These are phyloP conservation scores for Thunnus albacares DNA, from an alignment of 2,797 vertebrate species.

Conservation along the genomic window DNA sequence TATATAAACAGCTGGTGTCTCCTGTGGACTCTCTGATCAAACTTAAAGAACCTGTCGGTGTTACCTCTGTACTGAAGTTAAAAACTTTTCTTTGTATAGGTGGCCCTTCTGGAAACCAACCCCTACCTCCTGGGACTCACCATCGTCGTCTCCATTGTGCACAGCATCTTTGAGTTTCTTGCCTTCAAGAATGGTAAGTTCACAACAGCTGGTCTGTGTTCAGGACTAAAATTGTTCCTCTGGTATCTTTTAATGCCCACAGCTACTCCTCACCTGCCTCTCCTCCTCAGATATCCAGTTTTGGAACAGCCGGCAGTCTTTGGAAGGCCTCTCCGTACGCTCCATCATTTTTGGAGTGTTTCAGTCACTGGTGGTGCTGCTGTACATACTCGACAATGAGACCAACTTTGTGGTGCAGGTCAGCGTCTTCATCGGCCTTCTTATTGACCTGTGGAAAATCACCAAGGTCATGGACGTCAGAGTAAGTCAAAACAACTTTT, in stretches of 20 bases:
- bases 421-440: constrained; percentile 97
- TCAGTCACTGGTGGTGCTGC: constrained; percentile 95
- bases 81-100: constrained; percentile 79
- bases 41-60: not conserved
- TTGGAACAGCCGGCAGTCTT: constrained; percentile 97
- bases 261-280: not conserved
- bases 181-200: constrained; percentile 96
- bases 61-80: constrained; percentile 1
- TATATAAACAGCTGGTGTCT: too few relatives aligned
- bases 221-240: not conserved
- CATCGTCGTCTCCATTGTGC: constrained; percentile 95
- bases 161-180: constrained; percentile 97
- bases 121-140: constrained; percentile 95
- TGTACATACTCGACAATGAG: constrained; percentile 98
- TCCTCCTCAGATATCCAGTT: constrained; percentile 94
- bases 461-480: constrained; percentile 98
- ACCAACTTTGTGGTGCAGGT: constrained; percentile 98
- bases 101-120: constrained; percentile 96
- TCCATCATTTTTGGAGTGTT: constrained; percentile 97
- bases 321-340: constrained; percentile 96
- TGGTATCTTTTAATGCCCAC: not conserved
- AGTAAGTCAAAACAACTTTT: constrained; percentile 81
- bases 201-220: not conserved
- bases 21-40: not conserved
- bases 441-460: constrained; percentile 99